A percentile compares a stretch with the other conserved stretches of the same genome.
phyloP scores from a whole-genome alignment of 2,113 vertebrate species.

The Apaloderma vittatum region DNA sequence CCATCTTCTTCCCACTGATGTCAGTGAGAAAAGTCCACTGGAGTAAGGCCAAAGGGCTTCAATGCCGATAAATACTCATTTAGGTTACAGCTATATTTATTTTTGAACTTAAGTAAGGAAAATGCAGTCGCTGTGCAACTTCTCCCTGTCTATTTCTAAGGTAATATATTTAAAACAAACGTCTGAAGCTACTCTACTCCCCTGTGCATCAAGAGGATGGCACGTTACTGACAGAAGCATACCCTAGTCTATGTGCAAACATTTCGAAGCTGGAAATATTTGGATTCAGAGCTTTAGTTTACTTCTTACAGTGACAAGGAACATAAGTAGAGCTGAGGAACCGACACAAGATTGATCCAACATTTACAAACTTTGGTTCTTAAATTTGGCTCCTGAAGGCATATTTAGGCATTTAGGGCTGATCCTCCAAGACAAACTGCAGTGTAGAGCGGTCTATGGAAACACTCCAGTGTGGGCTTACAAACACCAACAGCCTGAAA shows the following conservation, averaged over 20 bases:
- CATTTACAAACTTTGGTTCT: not conserved
- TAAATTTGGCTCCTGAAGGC: not conserved
- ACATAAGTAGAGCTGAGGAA: not conserved
- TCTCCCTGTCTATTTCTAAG: not conserved
- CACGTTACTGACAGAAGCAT: not conserved
- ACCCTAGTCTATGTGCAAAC: not conserved
- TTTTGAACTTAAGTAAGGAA: not conserved
- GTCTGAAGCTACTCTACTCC: not conserved
- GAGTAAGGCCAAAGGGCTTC: not conserved
- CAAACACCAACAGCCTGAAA: not conserved
- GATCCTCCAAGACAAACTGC: not conserved
- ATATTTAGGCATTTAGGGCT: not conserved
- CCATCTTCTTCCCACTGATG: constrained; percentile 20
- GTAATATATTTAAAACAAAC: constrained; percentile 1
- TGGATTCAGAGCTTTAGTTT: not conserved
- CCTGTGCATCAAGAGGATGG: not conserved
- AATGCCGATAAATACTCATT: not conserved
- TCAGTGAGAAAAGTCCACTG: not conserved
- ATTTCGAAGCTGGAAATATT: not conserved
- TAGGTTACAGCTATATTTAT: not conserved
- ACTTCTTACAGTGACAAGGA: not conserved
- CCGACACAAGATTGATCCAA: not conserved
- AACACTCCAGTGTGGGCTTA: not conserved
- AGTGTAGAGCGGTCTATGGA: not conserved
- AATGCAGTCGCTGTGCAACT: not conserved